Evolutionary conservation across 2,113 vertebrate genomes (phyloP), one percentile per base, ranked within the genome.

Genomic region (Callopanchax toddi): DNA sequence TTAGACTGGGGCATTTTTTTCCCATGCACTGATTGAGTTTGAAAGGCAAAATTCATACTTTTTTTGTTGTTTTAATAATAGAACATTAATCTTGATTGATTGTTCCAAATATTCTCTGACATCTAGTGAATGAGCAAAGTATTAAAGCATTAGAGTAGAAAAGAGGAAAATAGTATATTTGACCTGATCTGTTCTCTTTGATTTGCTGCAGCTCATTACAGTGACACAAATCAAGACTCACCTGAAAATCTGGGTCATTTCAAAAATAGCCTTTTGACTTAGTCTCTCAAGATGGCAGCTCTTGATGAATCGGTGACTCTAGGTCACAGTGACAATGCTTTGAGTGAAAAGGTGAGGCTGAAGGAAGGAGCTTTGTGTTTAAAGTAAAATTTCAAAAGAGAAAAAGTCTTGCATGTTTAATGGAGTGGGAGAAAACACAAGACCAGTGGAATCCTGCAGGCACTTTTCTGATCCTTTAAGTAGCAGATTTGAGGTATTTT

Each of bases 171-270:
- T 51, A 11, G 42, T 52, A 78, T 26, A 63, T 70, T 64, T 73
- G 57, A 80, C 69, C 74, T 55, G 42, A 61, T 82, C 59, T 53
- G 21, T 64, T 81, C 26, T 18, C 57, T 70, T 52, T 67, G 63
- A 78, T 63, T 75, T 59, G 42, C 39, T 55, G 60, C 44, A 56
- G 81, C 76, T 87, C 67, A 76, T 80, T 81, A 69, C 72, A 74
- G 69, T 63, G 79, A 74, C 83, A 58, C 40, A n/a, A 69, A 83
- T 86, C 72, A 72, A 77, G 69, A 79, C 78, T 87, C 81, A 89
- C 86, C 82, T 89, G 76, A 57, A 80, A 83, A 92, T 86, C 80
- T 87, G 79, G 89, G 90, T 89, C 87, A 86, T 78, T 79, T 84
- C 87, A 84, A 82, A 90, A 91, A 91, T 91, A 91, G 89, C 70